Conservation (phyloP, 2,797 vertebrate genomes). For the Trachurus trachurus region DNA sequence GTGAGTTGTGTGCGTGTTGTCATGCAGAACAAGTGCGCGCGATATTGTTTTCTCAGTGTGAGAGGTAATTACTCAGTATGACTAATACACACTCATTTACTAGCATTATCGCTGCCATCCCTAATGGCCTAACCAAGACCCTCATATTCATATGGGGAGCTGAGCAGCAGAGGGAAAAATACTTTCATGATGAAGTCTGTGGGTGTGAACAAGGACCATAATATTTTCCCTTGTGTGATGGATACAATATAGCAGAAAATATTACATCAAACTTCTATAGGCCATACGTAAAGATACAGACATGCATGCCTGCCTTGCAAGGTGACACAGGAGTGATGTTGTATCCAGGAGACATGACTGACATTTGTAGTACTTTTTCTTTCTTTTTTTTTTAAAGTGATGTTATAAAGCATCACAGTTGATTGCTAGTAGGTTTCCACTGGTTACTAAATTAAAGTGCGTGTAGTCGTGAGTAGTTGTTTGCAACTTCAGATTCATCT, state of each 20-base stretch:
- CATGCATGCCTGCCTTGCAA: not conserved
- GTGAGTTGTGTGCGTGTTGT: conserved; percentile 55
- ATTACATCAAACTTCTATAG: not conserved
- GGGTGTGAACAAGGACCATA: not conserved
- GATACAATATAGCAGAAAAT: conserved; percentile 3
- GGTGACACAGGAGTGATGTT: not conserved
- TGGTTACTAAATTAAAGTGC: not conserved
- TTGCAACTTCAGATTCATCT: not conserved
- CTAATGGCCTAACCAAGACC: conserved; percentile 69
- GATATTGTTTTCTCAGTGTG: conserved; percentile 76
- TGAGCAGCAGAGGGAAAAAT: conserved; percentile 42
- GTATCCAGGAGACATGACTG: not conserved
- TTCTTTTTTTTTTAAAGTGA: no score
- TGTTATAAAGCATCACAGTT: not conserved
- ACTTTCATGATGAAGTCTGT: conserved; percentile 30
- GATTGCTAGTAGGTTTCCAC: not conserved
- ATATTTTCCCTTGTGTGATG: conserved; percentile 18
- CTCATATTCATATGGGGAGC: conserved; percentile 35
- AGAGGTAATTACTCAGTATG: conserved; percentile 80
- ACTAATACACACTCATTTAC: conserved; percentile 76
- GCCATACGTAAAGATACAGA: not conserved
- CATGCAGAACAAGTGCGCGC: conserved; percentile 71
- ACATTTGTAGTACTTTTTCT: not conserved
- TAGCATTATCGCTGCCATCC: conserved; percentile 67
- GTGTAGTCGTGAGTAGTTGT: not conserved